Percentiles rank a stretch among this genome's conserved stretches.
phyloP scores from a whole-genome alignment of 2,113 vertebrate species.

The Piprites chloris region DNA sequence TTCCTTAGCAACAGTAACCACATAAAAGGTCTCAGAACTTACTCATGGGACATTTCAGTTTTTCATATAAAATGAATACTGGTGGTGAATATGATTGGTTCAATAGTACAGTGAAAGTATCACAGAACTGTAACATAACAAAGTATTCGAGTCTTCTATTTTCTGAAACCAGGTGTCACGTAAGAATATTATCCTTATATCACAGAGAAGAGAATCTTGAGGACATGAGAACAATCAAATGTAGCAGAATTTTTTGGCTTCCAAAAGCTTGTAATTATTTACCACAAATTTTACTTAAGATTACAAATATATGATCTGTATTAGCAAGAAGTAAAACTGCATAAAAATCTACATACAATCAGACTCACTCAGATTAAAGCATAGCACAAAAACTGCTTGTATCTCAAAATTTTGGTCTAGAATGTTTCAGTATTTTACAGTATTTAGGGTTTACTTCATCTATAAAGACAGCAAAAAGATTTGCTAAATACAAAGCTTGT shows the following conservation, averaged over 20 bases:
- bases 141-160: neutral
- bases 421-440: neutral
- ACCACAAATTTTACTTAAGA: neutral
- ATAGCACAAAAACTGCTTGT: neutral
- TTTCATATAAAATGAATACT: conserved; percentile 71
- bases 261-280: neutral
- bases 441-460: neutral
- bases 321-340: neutral
- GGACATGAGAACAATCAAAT: neutral
- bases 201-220: neutral
- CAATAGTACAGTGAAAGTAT: conserved; percentile 34
- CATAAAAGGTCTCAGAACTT: conserved; percentile 77
- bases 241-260: neutral
- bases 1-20: conserved; percentile 79
- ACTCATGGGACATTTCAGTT: conserved; percentile 74
- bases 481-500: neutral
- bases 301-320: neutral
- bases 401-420: neutral
- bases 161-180: neutral
- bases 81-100: conserved; percentile 61
- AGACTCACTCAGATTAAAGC: neutral
- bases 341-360: neutral
- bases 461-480: neutral
- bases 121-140: neutral
- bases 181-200: neutral